These are phyloP conservation scores for Dorcus hopei DNA, from an alignment of 2,888 invertebrate genomes.

Conservation along the genomic window DNA sequence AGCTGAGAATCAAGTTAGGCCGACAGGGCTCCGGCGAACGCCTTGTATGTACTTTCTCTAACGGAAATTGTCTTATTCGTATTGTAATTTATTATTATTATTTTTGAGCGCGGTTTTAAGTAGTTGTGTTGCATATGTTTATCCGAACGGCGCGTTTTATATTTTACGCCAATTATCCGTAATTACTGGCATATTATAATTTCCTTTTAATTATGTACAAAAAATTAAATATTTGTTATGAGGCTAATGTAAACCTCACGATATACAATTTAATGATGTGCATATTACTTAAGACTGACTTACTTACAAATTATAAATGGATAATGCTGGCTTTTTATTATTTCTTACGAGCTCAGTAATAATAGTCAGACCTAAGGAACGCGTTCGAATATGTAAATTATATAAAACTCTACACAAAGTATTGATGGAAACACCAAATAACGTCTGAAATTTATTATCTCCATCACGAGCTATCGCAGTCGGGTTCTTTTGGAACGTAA, in stretches of 20 bases:
- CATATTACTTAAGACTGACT: too few species aligned
- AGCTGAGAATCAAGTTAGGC: conserved; percentile 13
- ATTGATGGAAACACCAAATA: too few species aligned
- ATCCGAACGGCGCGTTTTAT: neutral
- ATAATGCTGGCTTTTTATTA: too few species aligned
- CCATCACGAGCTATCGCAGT: too few species aligned
- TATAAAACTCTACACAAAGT: too few species aligned
- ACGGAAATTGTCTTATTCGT: conserved; percentile 1
- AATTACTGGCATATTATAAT: conserved; percentile 2
- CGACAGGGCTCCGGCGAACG: neutral
- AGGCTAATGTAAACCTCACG: neutral
- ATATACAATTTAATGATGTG: neutral
- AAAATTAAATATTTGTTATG: neutral
- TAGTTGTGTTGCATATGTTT: neutral
- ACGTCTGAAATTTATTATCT: too few species aligned
- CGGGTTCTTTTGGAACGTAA: too few species aligned
- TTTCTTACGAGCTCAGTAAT: too few species aligned
- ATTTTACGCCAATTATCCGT: conserved; percentile 1
- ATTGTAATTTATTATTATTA: neutral
- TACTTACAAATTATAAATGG: too few species aligned
- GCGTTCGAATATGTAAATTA: too few species aligned
- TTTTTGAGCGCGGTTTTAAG: neutral
- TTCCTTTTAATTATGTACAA: neutral
- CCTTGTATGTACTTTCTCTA: neutral
- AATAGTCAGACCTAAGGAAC: too few species aligned